Percentiles rank a stretch among this genome's conserved stretches.
Evolutionary conservation across 2,797 vertebrate species (phyloP).

Genomic region (Gallinago nigripennis): DNA sequence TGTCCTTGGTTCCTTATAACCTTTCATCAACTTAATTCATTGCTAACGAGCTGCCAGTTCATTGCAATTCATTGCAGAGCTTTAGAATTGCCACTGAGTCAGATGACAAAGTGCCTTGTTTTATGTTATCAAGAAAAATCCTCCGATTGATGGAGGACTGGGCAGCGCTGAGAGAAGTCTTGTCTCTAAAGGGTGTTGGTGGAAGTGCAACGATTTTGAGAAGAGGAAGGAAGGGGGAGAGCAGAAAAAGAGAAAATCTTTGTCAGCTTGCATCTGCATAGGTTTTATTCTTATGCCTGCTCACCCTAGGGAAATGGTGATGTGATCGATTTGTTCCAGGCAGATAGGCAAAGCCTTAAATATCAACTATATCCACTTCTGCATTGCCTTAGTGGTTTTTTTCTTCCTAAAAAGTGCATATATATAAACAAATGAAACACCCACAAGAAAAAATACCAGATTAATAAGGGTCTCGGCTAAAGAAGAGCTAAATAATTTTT

Average conservation of each 20-base stretch:
- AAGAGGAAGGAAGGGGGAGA: background rate
- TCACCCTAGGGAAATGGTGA: background rate
- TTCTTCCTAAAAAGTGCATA: background rate
- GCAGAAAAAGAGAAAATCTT: background rate
- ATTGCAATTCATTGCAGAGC: slow-evolving; percentile 17
- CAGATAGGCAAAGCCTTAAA: background rate
- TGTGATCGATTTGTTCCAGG: background rate
- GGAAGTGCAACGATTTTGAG: background rate
- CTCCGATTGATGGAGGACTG: background rate
- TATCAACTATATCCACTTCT: background rate
- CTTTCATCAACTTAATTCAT: slow-evolving; percentile 40
- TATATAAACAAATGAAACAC: background rate
- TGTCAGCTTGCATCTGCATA: fast-evolving
- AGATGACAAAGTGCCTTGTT: slow-evolving; percentile 6
- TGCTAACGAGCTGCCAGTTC: slow-evolving; percentile 36
- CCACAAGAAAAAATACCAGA: background rate
- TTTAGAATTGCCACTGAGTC: slow-evolving; percentile 18
- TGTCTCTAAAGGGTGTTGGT: background rate
- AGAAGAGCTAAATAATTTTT: background rate
- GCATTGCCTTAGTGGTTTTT: background rate
- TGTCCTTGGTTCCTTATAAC: slow-evolving; percentile 43
- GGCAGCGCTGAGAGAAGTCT: background rate
- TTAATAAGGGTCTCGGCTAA: fast-evolving
- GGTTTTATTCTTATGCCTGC: background rate
- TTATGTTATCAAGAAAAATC: background rate